Evolutionary conservation across 2,888 invertebrate genomes (phyloP).

Genomic region (Anorthoa munda): DNA sequence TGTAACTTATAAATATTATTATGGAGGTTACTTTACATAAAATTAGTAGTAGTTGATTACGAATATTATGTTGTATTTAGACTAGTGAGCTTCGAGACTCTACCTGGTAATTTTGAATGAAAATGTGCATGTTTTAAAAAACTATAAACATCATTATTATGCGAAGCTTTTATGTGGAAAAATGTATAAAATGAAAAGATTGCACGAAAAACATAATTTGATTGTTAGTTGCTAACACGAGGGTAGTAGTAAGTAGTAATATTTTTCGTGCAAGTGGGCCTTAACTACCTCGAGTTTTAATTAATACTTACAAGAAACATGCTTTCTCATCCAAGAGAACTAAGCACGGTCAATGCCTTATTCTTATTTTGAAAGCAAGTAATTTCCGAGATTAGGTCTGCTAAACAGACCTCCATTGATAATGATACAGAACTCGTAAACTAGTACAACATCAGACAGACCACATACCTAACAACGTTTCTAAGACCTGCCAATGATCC

Average conservation of each 20-base stretch:
- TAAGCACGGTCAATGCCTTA: slow-evolving; percentile 1
- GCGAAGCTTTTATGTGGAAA: neutral
- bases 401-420: slow-evolving; percentile 41
- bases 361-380: slow-evolving; percentile 48
- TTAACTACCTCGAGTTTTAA: neutral
- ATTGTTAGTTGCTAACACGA: no score
- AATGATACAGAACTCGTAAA: slow-evolving; percentile 48
- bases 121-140: neutral
- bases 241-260: no score
- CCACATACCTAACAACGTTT: slow-evolving; percentile 47
- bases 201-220: no score
- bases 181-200: no score
- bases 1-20: neutral
- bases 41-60: neutral
- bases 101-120: neutral
- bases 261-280: no score
- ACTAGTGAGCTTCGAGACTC: neutral
- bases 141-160: neutral
- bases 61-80: neutral
- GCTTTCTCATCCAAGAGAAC: slow-evolving; percentile 17
- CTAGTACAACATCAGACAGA: slow-evolving; percentile 39
- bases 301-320: neutral
- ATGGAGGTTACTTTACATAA: neutral
- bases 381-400: slow-evolving; percentile 44
- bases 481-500: slow-evolving; percentile 43